These are phyloP conservation scores for Gymnorhina tibicen DNA, from an alignment of 2,113 vertebrate genomes.

Conservation along the genomic window DNA sequence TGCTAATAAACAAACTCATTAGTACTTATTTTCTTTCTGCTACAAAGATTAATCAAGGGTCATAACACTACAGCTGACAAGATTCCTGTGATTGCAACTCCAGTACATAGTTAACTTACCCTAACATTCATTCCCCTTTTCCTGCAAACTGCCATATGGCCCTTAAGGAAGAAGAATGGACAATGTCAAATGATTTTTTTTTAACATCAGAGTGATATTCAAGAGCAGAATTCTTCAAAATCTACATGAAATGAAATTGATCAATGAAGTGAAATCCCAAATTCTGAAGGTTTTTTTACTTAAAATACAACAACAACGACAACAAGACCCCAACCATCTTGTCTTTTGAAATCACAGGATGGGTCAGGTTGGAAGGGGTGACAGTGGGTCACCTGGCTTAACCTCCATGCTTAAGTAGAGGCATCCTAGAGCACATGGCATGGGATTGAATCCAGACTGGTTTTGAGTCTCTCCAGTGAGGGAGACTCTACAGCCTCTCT, in stretches of 20 bases:
- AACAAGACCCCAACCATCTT: neutral
- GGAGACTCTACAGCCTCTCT: neutral
- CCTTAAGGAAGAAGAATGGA: neutral
- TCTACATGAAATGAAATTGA: neutral
- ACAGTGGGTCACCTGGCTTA: neutral
- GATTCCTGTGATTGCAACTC: neutral
- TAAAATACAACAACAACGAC: neutral
- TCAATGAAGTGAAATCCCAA: neutral
- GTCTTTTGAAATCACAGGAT: neutral
- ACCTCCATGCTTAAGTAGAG: neutral
- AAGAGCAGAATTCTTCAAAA: neutral
- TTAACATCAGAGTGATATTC: neutral
- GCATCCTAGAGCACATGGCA: neutral
- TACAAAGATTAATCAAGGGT: slow-evolving; percentile 22
- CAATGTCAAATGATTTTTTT: neutral
- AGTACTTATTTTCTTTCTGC: neutral
- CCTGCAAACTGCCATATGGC: neutral
- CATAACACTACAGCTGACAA: neutral
- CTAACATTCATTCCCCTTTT: neutral
- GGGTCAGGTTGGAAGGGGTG: neutral
- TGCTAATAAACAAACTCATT: slow-evolving; percentile 31
- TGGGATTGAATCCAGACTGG: accelerated
- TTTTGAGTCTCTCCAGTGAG: neutral
- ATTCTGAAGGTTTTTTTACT: neutral
- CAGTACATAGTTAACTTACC: neutral